Base-by-base conservation (phyloP, 2,797 vertebrate species). In the Phoxinus dragarum region DNA sequence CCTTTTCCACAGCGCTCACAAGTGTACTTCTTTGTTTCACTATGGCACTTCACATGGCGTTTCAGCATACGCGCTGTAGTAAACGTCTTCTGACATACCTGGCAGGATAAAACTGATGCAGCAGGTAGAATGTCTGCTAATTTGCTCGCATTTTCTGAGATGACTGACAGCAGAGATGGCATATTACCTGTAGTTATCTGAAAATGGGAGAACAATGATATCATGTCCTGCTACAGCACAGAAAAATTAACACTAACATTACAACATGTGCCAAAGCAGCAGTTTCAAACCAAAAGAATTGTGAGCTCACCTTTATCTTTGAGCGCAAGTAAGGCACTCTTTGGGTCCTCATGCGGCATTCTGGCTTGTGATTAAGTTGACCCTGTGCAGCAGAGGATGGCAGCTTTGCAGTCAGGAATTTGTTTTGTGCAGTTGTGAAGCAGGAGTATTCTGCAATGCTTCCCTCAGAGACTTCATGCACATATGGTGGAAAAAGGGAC, bases 1-100 rank as follows among this genome's bases (percentile, higher is more conserved):
- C 96, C 96, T 90, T 97, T 97, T 64, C 94, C 96, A 1, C 96
- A 97, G 94, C 95, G 96, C 86, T 94, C 95, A 91, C 96, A 97
- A 78, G 95, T 90, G 89, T 96, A 95, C 78, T 93, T 93, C 88
- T 96, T 96, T 82, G 95, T 95, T 88, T 96, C 94, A 88, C 93
- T 96, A 91, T 97, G 96, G 82, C 95, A 97, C 90, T 96, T 96
- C 86, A 96, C 87, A 90, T 97, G 96, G 1, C 96, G 95, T 89
- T 94, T 97, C 86, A 96, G 94, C 95, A 97, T 96, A 82, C 96
- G 93, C 88, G 96, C 94, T 68, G 95, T 84, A 81, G 94, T 95
- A 89, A 96, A 96, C 27, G 92, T 93, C 90, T 97, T 97, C 85
- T 95, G 94, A 2, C 96, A 97, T 27, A 95, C 88, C 77, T 94